Percentiles rank a stretch among this genome's conserved stretches.
Evolutionary conservation across 2,797 vertebrate genomes (phyloP).

Genomic region (Orientallactaga sibirica): DNA sequence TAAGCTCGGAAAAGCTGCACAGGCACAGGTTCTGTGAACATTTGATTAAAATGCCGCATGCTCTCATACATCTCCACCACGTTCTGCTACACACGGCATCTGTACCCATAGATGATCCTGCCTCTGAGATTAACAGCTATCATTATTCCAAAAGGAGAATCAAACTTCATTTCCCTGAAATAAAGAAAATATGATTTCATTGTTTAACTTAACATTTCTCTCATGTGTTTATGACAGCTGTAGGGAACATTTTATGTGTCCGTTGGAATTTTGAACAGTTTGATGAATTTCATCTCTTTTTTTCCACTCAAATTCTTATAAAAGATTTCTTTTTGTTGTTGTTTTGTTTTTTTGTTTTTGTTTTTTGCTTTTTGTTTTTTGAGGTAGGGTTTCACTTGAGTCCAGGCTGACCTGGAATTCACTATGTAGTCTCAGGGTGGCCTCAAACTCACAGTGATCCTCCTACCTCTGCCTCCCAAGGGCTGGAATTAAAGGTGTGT

Average conservation of each 20-base stretch:
- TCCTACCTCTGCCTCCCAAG: too few relatives aligned
- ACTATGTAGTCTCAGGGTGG: too few relatives aligned
- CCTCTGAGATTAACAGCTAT: constrained; percentile 10
- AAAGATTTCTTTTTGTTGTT: constrained; percentile 2
- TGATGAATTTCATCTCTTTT: constrained; percentile 49
- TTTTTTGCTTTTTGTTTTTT: too few relatives aligned
- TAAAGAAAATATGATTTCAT: constrained; percentile 39
- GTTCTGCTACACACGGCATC: background rate
- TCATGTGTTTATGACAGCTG: constrained; percentile 6
- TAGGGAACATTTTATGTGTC: constrained; percentile 21
- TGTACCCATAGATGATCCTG: constrained; percentile 35
- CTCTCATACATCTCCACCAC: constrained; percentile 21
- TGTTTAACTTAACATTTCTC: constrained; percentile 7
- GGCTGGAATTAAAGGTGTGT: too few relatives aligned
- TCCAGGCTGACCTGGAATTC: too few relatives aligned
- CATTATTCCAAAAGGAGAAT: constrained; percentile 42
- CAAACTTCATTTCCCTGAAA: constrained; percentile 55
- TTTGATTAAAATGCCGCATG: background rate
- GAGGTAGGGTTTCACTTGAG: too few relatives aligned
- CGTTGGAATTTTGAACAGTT: constrained; percentile 64
- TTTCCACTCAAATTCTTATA: background rate
- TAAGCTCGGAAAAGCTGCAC: constrained; percentile 38
- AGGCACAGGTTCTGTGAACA: background rate
- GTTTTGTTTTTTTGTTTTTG: too few relatives aligned
- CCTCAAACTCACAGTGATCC: too few relatives aligned